Evolutionary conservation across 2,113 vertebrate species (phyloP).

Genomic region (Sciurus niger): DNA sequence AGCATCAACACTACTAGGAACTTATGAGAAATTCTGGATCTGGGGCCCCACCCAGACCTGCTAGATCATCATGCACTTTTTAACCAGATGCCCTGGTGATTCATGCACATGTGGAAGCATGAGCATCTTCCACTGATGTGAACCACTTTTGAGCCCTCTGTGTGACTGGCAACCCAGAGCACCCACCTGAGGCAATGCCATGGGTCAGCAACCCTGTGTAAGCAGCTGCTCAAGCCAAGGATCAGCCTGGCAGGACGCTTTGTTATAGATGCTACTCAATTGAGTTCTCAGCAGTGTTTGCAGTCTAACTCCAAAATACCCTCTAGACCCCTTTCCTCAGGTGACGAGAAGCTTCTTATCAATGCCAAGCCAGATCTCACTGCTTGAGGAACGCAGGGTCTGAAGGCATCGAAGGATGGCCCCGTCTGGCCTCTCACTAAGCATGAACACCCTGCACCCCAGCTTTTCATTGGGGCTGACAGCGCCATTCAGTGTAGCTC

Average conservation of each 20-base stretch:
- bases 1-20: not conserved
- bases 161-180: not conserved
- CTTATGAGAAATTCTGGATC: not conserved
- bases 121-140: not conserved
- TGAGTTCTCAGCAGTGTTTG: not conserved
- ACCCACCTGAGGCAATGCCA: too few relatives aligned
- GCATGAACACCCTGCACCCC: not conserved
- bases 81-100: not conserved
- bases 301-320: accelerated
- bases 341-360: not conserved
- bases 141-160: not conserved
- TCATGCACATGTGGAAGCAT: too few relatives aligned
- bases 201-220: accelerated
- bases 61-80: not conserved
- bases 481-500: not conserved
- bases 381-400: not conserved
- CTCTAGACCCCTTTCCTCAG: not conserved
- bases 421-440: accelerated
- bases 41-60: not conserved
- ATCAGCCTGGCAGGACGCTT: accelerated
- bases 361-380: not conserved
- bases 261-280: not conserved
- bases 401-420: not conserved
- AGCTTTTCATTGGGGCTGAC: not conserved
- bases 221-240: not conserved